Base-by-base conservation (phyloP, 2,113 vertebrate species). In the Sinosuthora webbiana region DNA sequence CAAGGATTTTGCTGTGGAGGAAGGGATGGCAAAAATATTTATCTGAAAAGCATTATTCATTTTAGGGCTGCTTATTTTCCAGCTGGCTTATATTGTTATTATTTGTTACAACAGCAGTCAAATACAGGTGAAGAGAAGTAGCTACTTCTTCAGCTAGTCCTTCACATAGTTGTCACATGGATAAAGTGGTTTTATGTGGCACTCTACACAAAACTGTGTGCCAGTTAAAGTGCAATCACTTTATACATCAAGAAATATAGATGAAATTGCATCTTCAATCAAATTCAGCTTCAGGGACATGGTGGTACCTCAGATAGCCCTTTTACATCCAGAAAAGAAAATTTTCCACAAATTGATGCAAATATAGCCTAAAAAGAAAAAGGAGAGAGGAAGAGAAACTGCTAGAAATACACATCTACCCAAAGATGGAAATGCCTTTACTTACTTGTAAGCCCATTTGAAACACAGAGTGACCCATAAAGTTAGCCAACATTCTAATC, bases 401-500 rank as follows among this genome's bases (percentile, higher is more conserved):
- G 49, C 49, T 68, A 74, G 62, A 81, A 83, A 76, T 18, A 49
- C 6, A 84, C 12, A 33, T 9, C 73, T 41, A 44, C 62, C 88
- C 57, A 35, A 93, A 92, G 63, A 87, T 41, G 94, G 35, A 95
- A 97, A 95, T 33, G 23, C 68, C 82, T 93, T 90, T 91, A 99
- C 99, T 98, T 98, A 99, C 99, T 95, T 99, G 99, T 75, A 99
- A 98, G 83, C 99, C 99, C 95, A 98, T 99, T 95, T 99, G 99
- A 98, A 99, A 99, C 73, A 99, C 97, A 25, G 98, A 97, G 95
- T 99, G 98, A 90, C 99, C 99, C 99, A 99, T 99, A 98, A 99
- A 99, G 96, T 99, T 99, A 71, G 99, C 99, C 98, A 99, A 88
- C 99, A 99, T 99, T 97, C 99, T 98, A 98, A 99, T 99, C 97